These are phyloP conservation scores for Keiferia lycopersicella DNA, from an alignment of 2,888 invertebrate species.

Conservation along the genomic window DNA sequence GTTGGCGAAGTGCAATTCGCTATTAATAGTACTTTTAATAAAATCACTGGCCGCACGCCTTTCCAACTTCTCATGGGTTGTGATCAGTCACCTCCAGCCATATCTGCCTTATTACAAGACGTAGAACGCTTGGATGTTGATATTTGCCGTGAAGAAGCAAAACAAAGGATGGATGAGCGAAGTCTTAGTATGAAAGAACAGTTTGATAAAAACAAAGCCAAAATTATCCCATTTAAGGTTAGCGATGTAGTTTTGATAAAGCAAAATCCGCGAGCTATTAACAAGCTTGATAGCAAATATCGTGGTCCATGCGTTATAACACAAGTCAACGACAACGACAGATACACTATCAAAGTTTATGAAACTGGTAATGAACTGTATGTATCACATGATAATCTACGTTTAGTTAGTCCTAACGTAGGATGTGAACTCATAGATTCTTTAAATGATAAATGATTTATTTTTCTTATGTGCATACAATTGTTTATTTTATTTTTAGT, in stretches of 20 bases:
- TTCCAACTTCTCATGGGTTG: constrained; percentile 35
- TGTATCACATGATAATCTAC: constrained; percentile 25
- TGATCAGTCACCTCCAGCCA: constrained; percentile 32
- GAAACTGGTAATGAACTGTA: constrained; percentile 21
- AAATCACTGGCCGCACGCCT: constrained; percentile 33
- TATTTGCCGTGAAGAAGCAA: constrained; percentile 22
- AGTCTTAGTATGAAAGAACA: constrained; percentile 11
- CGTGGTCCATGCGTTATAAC: constrained; percentile 31
- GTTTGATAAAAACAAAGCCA: constrained; percentile 31
- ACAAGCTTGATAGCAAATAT: constrained; percentile 31
- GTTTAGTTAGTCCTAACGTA: constrained; percentile 19
- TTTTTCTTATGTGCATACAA: neutral
- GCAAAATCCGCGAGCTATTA: constrained; percentile 29
- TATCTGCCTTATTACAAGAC: constrained; percentile 25
- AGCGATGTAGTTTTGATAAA: constrained; percentile 27
- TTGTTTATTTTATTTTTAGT: neutral
- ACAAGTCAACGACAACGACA: constrained; percentile 29
- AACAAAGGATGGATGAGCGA: constrained; percentile 25
- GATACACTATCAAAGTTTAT: constrained; percentile 28
- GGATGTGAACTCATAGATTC: constrained; percentile 16
- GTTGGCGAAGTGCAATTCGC: constrained; percentile 36
- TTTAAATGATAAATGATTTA: neutral
- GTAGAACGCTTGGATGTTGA: constrained; percentile 29
- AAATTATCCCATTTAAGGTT: constrained; percentile 30
- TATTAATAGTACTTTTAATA: constrained; percentile 33